phyloP scores from a whole-genome alignment of 1,140 invertebrate genomes.

The Leptonema lineaticorne region DNA sequence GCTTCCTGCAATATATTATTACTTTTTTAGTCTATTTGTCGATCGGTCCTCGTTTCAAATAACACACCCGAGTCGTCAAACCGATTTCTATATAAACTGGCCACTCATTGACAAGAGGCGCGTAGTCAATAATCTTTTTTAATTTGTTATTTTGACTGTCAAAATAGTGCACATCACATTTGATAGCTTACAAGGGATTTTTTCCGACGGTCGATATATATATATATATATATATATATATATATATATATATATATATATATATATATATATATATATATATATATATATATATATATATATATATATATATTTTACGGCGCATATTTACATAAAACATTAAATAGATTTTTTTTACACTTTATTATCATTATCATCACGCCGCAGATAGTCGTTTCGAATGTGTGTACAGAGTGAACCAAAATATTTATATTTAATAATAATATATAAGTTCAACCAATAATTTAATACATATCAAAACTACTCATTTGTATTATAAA shows the following conservation, averaged over 20 bases:
- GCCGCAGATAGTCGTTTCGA: no score
- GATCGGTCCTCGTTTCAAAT: conserved; percentile 15
- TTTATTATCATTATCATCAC: no score
- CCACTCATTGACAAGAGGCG: conserved; percentile 8
- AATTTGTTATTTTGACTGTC: conserved; percentile 17
- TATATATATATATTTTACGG: background rate
- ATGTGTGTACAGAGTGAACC: no score
- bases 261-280: background rate
- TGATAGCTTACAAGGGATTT: background rate
- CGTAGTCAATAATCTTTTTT: conserved; percentile 13
- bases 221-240: background rate
- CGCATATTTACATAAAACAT: background rate
- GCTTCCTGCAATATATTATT: conserved; percentile 1
- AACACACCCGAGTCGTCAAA: conserved; percentile 5
- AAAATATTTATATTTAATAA: no score
- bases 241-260: background rate
- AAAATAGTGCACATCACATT: conserved; percentile 15
- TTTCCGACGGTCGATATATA: background rate
- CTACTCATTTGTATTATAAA: no score
- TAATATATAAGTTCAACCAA: no score
- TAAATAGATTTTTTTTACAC: background rate
- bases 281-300: background rate
- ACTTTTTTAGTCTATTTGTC: background rate
- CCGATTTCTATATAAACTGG: conserved; percentile 4
- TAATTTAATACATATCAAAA: no score